Percentiles rank a stretch among this genome's conserved stretches.
Conservation (phyloP, 1,140 invertebrate genomes). For the Lepidurus arcticus region DNA sequence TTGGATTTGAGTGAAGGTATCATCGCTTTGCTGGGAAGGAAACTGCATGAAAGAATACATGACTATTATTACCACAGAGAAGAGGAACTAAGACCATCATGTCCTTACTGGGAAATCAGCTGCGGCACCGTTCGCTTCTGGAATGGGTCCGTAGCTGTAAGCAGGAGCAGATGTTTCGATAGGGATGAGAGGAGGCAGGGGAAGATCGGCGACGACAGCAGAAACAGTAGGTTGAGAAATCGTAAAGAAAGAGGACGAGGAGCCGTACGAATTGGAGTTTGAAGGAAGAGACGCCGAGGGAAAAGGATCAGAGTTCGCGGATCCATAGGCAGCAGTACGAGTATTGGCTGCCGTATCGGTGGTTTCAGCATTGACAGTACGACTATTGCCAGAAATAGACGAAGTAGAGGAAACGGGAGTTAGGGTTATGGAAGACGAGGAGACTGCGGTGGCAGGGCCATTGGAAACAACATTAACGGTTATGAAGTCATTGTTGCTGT, state of each 20-base stretch:
- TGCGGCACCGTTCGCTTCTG: neutral
- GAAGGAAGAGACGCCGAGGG: neutral
- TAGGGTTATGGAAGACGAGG: neutral
- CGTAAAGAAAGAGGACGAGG: neutral
- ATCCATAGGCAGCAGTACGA: neutral
- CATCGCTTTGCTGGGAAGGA: neutral
- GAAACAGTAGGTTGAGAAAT: neutral
- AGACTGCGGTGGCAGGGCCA: neutral
- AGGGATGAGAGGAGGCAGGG: neutral
- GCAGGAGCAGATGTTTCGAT: neutral
- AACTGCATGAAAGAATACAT: neutral
- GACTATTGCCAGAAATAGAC: neutral
- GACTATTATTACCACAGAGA: neutral
- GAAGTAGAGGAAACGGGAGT: neutral
- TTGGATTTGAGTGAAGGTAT: neutral
- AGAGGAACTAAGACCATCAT: neutral
- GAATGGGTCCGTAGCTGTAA: neutral
- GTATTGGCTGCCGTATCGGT: neutral
- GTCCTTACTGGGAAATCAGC: neutral
- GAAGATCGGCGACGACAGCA: neutral
- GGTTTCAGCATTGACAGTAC: neutral
- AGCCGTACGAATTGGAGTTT: neutral
- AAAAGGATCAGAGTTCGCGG: neutral
- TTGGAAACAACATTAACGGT: slow-evolving; percentile 9
- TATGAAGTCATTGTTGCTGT: neutral